Evolutionary conservation across 2,113 vertebrate species (phyloP).

Genomic region (Triplophysa dalaica): DNA sequence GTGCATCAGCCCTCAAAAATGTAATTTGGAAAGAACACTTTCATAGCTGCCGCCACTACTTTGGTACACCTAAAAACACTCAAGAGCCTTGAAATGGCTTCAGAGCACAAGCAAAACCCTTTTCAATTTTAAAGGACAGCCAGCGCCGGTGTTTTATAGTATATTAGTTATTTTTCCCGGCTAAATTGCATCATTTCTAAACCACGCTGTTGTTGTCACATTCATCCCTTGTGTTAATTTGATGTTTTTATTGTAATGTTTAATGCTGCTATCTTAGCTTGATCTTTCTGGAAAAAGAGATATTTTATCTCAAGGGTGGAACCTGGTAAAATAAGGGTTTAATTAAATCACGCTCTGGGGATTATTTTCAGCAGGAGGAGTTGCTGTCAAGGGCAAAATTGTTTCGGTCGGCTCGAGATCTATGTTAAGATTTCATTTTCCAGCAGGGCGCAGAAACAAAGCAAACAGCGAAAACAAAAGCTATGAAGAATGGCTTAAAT

Average conservation of each 20-base stretch:
- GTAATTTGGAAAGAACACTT: too few relatives aligned
- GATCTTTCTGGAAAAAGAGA: not conserved
- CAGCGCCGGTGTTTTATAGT: too few relatives aligned
- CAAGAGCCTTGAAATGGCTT: too few relatives aligned
- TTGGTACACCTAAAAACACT: too few relatives aligned
- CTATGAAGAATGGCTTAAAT: constrained; percentile 16
- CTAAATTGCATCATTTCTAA: too few relatives aligned
- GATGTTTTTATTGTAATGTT: not conserved
- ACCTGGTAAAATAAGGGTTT: constrained; percentile 15
- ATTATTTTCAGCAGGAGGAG: not conserved
- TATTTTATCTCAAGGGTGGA: not conserved
- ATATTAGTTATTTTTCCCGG: too few relatives aligned
- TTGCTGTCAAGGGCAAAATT: not conserved
- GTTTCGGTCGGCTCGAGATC: not conserved
- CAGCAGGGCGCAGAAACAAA: not conserved
- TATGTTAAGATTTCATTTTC: constrained; percentile 1
- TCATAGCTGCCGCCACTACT: too few relatives aligned
- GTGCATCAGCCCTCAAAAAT: too few relatives aligned
- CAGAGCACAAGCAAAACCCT: too few relatives aligned
- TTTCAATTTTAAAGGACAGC: too few relatives aligned
- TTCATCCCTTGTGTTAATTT: not conserved
- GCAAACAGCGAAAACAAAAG: constrained; percentile 1
- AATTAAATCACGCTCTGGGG: not conserved
- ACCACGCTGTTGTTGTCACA: too few relatives aligned
- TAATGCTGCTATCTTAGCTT: not conserved